Base-by-base conservation (phyloP, 2,888 invertebrate species). In the Acanthosoma haemorrhoidale region DNA sequence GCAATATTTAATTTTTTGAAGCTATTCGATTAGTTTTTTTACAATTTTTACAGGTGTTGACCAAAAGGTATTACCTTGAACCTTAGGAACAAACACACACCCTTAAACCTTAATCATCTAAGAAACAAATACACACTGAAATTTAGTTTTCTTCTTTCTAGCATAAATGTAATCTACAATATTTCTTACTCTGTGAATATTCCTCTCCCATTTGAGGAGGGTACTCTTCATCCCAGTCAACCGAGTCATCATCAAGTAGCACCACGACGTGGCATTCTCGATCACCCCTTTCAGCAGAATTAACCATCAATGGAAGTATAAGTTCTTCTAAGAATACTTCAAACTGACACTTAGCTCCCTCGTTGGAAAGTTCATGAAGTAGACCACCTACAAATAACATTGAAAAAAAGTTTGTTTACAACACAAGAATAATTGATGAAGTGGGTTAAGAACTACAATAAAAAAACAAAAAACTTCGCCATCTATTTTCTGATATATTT, bases 201-300 rank as follows among this genome's bases (percentile, higher is more conserved):
- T 99, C 97, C 78, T 97, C 98, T 6, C 98, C 98, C 95, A 98
- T 98, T 82, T 97, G 97, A 0, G 99, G 99, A 0, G 99, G 99
- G 81, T 95, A 98, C 80, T 98, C 93, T 78, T 96, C 96, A 79
- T 99, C 99, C 99, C 99, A 99, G 78, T 99, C 99, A 29, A 91
- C 87, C 3, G 87, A 87, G 80, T 99, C 99, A 77, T 99, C 99
- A 78, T 99, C 98, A 39, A 96, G 82, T 51, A 99, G 83, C 4
- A 96, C 94, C 21, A 98, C 97, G 71, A 99, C 92, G 80, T 99
- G 98, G 80, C 97, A 97, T 80, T 98, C 99, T 6, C 97, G 84
- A 81, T 99, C 99, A 0, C 99, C 99, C 69, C 94, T 85, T 82
- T 96, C 88, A 0, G 93, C 94, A 0, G 91, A 91, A 74, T 89